These are phyloP conservation scores for Melanchra persicariae DNA, from an alignment of 2,888 invertebrate genomes.

Conservation along the genomic window DNA sequence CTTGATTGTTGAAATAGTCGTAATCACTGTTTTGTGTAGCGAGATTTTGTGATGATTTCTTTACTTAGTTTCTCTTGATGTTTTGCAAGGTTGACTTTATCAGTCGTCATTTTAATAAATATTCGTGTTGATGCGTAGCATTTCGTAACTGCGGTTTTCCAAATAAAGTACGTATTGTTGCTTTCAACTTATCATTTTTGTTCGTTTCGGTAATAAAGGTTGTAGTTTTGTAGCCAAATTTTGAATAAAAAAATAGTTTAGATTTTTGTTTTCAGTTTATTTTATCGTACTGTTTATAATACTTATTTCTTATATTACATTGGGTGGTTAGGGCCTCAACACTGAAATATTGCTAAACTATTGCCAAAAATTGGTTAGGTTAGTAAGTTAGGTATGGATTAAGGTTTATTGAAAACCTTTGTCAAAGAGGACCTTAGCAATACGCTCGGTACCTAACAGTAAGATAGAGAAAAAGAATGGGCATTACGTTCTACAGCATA, in stretches of 20 bases:
- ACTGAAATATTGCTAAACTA: too few relatives aligned
- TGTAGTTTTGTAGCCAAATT: too few relatives aligned
- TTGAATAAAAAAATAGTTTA: too few relatives aligned
- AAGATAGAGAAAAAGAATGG: constrained; percentile 23
- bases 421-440: constrained; percentile 24
- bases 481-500: not conserved
- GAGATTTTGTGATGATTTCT: constrained; percentile 54
- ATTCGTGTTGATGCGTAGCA: not conserved
- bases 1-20: constrained; percentile 73
- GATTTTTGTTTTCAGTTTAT: not conserved
- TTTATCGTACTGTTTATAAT: too few relatives aligned
- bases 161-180: not conserved
- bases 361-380: too few relatives aligned
- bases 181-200: not conserved
- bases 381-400: too few relatives aligned
- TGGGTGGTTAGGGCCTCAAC: too few relatives aligned
- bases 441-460: constrained; percentile 10
- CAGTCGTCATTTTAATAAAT: too few relatives aligned
- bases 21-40: constrained; percentile 72
- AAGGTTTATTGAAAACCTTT: constrained; percentile 5
- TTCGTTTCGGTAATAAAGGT: too few relatives aligned
- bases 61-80: constrained; percentile 15
- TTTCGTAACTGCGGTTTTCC: not conserved
- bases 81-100: not conserved
- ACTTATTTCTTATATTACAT: too few relatives aligned